phyloP scores from a whole-genome alignment of 2,113 vertebrate genomes.

The Xenopus tropicalis region UCB_Xtro_10.0 CM004450.2:97724001-97724500 shows the following conservation, averaged over 20 bases:
- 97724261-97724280: too few species aligned
- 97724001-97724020: slow-evolving; percentile 94
- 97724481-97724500: too few species aligned
- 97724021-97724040: slow-evolving; percentile 93
- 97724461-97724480: too few species aligned
- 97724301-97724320: too few species aligned
- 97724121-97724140: slow-evolving; percentile 53
- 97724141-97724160: not conserved
- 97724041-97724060: slow-evolving; percentile 98
- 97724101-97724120: slow-evolving; percentile 88
- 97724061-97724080: slow-evolving; percentile 95
- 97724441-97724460: too few species aligned
- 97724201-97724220: not conserved
- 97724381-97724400: too few species aligned
- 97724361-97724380: too few species aligned
- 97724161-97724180: not conserved
- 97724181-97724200: slow-evolving; percentile 13
- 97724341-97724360: too few species aligned
- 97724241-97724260: too few species aligned
- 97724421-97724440: too few species aligned
- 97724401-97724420: too few species aligned
- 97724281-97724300: too few species aligned
- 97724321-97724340: not conserved
- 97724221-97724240: slow-evolving; percentile 10
- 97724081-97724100: slow-evolving; percentile 88